phyloP scores from a whole-genome alignment of 2,888 invertebrate species.

The Teleiodes luculella region DNA sequence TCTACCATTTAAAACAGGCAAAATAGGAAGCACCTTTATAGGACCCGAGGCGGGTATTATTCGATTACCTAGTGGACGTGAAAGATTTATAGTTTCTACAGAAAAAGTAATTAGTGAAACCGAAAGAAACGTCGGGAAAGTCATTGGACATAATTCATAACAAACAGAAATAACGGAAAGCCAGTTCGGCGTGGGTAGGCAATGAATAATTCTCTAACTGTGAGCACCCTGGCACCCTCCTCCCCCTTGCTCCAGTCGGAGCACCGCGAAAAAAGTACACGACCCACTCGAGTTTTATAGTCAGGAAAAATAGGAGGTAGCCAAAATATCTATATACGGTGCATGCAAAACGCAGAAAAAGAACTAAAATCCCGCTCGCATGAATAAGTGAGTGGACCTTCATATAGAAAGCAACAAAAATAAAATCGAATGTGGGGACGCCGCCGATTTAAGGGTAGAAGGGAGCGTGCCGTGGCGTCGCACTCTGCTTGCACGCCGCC shows the following conservation, averaged over 20 bases:
- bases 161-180: slow-evolving; percentile 78
- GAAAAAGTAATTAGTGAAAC: slow-evolving; percentile 74
- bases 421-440: slow-evolving; percentile 42
- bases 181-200: slow-evolving; percentile 75
- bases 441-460: slow-evolving; percentile 34
- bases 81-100: slow-evolving; percentile 67
- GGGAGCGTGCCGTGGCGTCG: slow-evolving; percentile 21
- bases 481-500: slow-evolving; percentile 24
- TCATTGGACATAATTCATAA: slow-evolving; percentile 78
- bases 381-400: slow-evolving; percentile 76
- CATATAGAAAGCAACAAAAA: slow-evolving; percentile 69
- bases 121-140: slow-evolving; percentile 73
- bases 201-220: slow-evolving; percentile 79
- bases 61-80: slow-evolving; percentile 18
- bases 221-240: slow-evolving; percentile 73
- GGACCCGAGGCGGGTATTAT: background rate
- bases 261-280: slow-evolving; percentile 74
- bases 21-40: background rate
- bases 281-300: slow-evolving; percentile 73
- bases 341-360: slow-evolving; percentile 67
- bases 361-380: slow-evolving; percentile 73
- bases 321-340: slow-evolving; percentile 76
- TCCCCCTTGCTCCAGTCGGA: slow-evolving; percentile 46
- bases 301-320: slow-evolving; percentile 73
- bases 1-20: background rate